phyloP scores from a whole-genome alignment of 2,113 vertebrate genomes.

The Neogale vison region DNA sequence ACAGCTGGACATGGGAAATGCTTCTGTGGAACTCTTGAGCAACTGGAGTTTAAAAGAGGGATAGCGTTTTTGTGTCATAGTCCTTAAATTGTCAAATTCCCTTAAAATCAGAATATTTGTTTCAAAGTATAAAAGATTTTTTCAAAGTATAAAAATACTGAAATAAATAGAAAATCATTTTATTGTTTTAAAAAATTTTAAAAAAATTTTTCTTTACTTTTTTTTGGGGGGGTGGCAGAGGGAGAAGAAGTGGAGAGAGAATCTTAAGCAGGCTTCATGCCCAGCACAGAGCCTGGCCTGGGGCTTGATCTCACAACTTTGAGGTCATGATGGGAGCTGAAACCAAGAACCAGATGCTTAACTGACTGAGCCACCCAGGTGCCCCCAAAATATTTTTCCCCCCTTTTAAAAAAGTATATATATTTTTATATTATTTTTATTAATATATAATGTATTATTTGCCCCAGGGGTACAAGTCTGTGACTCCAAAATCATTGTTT shows the following conservation, averaged over 20 bases:
- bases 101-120: constrained; percentile 65
- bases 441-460: no score
- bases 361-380: background rate
- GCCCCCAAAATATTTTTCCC: constrained; percentile 10
- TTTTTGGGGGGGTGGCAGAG: background rate
- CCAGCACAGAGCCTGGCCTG: background rate
- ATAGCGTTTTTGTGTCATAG: constrained; percentile 59
- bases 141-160: constrained; percentile 56
- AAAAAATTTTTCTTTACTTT: background rate
- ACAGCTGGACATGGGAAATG: background rate
- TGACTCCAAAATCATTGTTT: constrained; percentile 46
- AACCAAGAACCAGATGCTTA: background rate
- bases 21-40: background rate
- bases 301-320: background rate
- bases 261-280: background rate
- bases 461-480: no score
- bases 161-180: constrained; percentile 66
- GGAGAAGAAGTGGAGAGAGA: background rate
- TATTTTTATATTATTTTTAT: no score
- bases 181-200: background rate
- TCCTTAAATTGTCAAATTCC: constrained; percentile 48
- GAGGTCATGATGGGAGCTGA: background rate
- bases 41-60: constrained; percentile 62
- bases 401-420: no score
- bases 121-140: constrained; percentile 64